These are phyloP conservation scores for Anser cygnoides DNA, from an alignment of 2,113 vertebrate genomes.

Conservation along the genomic window DNA sequence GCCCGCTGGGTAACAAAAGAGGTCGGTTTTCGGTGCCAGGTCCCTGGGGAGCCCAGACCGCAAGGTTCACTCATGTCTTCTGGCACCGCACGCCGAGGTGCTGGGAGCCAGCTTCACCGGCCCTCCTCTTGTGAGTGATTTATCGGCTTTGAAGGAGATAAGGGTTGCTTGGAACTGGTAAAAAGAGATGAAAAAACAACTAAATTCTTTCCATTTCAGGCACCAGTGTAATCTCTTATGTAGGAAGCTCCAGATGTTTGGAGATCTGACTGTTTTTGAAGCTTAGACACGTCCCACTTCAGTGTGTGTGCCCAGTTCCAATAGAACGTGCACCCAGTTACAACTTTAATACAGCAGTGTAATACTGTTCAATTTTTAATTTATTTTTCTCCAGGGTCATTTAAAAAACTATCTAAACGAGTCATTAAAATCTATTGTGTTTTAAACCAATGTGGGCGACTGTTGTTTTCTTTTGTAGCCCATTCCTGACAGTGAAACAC, in stretches of 20 bases:
- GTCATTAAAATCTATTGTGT: rapidly evolving
- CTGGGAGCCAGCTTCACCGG: rapidly evolving
- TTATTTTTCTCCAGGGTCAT: rapidly evolving
- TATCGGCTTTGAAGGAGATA: rapidly evolving
- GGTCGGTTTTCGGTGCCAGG: rapidly evolving
- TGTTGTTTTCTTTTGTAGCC: not conserved
- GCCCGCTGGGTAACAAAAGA: not conserved
- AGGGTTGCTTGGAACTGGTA: too few relatives aligned
- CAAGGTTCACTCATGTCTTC: rapidly evolving
- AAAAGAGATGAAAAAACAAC: not conserved
- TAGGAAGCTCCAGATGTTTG: rapidly evolving
- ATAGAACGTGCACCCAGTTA: not conserved
- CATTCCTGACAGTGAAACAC: rapidly evolving
- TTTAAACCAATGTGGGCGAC: not conserved
- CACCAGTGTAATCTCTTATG: rapidly evolving
- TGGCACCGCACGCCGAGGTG: rapidly evolving
- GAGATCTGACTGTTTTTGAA: not conserved
- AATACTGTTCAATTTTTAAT: rapidly evolving
- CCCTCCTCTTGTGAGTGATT: not conserved
- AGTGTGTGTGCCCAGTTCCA: rapidly evolving
- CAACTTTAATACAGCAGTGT: rapidly evolving
- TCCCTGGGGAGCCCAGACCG: rapidly evolving
- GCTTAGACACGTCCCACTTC: rapidly evolving
- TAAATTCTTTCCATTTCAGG: too few relatives aligned
- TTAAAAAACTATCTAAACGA: rapidly evolving